phyloP scores from a whole-genome alignment of 2,797 vertebrate species.

The Tragopan temminckii region DNA sequence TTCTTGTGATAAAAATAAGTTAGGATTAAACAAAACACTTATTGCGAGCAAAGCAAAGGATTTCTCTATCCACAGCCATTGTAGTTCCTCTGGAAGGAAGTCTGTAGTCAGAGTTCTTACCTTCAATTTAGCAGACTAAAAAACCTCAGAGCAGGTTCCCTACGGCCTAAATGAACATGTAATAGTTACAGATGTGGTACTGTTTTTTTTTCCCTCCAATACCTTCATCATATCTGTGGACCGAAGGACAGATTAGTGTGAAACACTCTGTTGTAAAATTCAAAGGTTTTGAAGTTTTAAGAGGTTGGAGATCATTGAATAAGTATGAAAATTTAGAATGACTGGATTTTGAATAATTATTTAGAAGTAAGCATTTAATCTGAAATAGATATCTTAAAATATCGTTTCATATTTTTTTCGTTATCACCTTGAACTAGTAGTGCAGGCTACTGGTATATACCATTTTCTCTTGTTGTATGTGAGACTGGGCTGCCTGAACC shows the following conservation, averaged over 20 bases:
- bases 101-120: neutral
- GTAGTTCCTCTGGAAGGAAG: neutral
- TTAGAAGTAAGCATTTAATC: neutral
- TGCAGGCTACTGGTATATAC: neutral
- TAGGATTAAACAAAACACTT: neutral
- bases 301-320: neutral
- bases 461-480: neutral
- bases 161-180: neutral
- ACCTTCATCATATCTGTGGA: neutral
- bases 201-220: neutral
- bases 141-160: neutral
- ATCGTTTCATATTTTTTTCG: neutral
- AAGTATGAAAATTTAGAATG: neutral
- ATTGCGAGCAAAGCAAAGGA: neutral
- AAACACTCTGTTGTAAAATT: neutral
- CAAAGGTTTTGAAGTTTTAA: neutral
- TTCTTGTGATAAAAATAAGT: neutral
- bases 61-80: neutral
- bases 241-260: neutral
- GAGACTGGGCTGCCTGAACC: neutral
- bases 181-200: neutral
- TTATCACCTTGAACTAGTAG: neutral
- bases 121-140: neutral
- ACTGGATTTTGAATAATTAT: neutral
- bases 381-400: neutral